Conservation (phyloP, 1,140 invertebrate genomes). For the Grapholita molesta region DNA sequence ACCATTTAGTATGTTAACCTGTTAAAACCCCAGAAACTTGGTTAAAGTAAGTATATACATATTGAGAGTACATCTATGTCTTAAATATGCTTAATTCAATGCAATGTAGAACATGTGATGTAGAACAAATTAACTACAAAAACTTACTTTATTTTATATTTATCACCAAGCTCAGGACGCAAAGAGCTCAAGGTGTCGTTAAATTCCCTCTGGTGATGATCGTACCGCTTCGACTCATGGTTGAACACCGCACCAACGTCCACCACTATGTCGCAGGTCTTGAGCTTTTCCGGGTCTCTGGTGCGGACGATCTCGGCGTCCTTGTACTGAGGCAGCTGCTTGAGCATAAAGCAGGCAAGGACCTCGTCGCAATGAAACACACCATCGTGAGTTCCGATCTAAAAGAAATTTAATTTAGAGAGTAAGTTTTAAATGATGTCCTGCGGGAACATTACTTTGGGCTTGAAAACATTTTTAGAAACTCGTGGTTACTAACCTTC, state of each 20-base stretch:
- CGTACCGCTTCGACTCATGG: slow-evolving; percentile 87
- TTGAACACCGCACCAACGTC: slow-evolving; percentile 97
- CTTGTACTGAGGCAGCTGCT: slow-evolving; percentile 87
- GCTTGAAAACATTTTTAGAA: too few relatives aligned
- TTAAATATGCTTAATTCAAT: too few relatives aligned
- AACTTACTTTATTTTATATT: slow-evolving; percentile 78
- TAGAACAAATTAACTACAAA: too few relatives aligned
- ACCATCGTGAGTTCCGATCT: slow-evolving; percentile 89
- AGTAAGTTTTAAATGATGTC: background rate
- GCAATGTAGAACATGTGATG: too few relatives aligned
- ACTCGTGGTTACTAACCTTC: slow-evolving; percentile 6
- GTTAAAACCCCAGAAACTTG: too few relatives aligned
- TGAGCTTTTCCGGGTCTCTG: slow-evolving; percentile 80
- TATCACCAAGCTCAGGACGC: slow-evolving; percentile 74
- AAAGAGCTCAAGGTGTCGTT: slow-evolving; percentile 79
- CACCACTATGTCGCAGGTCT: slow-evolving; percentile 95
- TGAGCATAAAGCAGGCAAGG: slow-evolving; percentile 94
- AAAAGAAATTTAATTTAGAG: slow-evolving; percentile 17
- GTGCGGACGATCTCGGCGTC: slow-evolving; percentile 91
- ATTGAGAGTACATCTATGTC: too few relatives aligned
- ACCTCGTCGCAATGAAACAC: slow-evolving; percentile 98
- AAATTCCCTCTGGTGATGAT: slow-evolving; percentile 95
- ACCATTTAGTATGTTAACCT: too few relatives aligned
- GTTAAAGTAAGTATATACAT: too few relatives aligned
- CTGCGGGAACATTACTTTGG: background rate